Base-by-base conservation (phyloP, 2,888 invertebrate species). In the Lordiphosa fenestrarum region DNA sequence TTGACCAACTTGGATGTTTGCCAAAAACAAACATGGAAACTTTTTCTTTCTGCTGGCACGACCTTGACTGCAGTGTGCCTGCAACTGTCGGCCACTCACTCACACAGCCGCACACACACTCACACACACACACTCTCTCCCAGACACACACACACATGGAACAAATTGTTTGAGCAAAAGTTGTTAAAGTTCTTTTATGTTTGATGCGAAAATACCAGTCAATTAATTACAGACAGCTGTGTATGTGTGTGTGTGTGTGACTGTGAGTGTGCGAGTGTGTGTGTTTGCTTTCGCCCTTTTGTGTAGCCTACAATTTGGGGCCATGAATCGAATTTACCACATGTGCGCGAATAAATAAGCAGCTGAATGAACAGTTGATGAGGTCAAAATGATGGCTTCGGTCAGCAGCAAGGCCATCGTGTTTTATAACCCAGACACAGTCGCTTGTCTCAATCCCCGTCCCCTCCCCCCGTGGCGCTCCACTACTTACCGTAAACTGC, bases 401-500 rank as follows among this genome's bases (percentile, higher is more conserved):
- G 53, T 46, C 25, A 25, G 25, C 3, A 7, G 25, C 62, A 50
- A 46, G 62, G 63, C 49, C 60, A 67, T 70, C 53, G 46, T 71
- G 67, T 61, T 61, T 67, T 36, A 56, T 58, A 38, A 48, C 53
- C 62, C 51, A 53, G 63, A 48, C 56, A 55, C 42, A 48, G 64
- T 48, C 64, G 76, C 76, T 73, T 71, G 80, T 70, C 68, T 65
- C 70, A 70, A 70, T 51, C 41, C 41, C 19, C 30, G 9, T 4
- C 30, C 3, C 9, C 30, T 9, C 9, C 30, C 9, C 9, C 1
- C 3, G 3, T 9, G 33, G 15, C 44, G 35, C n/a, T 49, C 48
- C 36, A n/a, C 48, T 51, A 78, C 78, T 78, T 80, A 78, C 78
- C 78, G 69, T 76, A 73, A 83, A 76, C 69, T 67, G 80, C 73